These are phyloP conservation scores for Drosophila willistoni DNA, from an alignment of 1,140 invertebrate genomes.

Conservation along the genomic window DNA sequence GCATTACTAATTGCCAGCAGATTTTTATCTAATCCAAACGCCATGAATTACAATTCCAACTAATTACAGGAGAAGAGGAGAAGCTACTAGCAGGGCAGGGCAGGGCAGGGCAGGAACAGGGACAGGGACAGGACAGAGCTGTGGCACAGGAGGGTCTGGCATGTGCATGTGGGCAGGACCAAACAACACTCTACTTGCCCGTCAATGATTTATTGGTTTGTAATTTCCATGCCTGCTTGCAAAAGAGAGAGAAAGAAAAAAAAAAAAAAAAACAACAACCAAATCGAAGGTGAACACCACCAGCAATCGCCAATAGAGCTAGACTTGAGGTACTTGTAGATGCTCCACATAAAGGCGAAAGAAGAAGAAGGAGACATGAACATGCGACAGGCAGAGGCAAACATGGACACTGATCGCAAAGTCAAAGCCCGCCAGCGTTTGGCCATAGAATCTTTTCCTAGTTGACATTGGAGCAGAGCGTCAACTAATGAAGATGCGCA, in stretches of 20 bases:
- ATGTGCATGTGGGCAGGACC: slow-evolving; percentile 39
- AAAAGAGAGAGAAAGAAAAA: too few relatives aligned
- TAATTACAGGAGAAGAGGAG: slow-evolving; percentile 65
- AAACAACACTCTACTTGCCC: slow-evolving; percentile 24
- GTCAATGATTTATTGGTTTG: slow-evolving; percentile 79
- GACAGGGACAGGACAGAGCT: slow-evolving; percentile 26
- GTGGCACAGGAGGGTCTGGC: slow-evolving; percentile 28
- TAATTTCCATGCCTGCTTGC: slow-evolving; percentile 74
- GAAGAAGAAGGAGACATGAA: slow-evolving; percentile 44
- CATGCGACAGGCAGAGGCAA: slow-evolving; percentile 76
- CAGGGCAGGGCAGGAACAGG: neutral
- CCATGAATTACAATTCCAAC: slow-evolving; percentile 80
- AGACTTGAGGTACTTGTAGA: slow-evolving; percentile 17
- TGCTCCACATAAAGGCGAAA: slow-evolving; percentile 31
- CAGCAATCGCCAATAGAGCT: slow-evolving; percentile 2
- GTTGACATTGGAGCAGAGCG: slow-evolving; percentile 72
- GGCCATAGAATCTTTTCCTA: slow-evolving; percentile 38
- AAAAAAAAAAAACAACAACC: neutral
- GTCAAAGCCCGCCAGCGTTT: slow-evolving; percentile 52
- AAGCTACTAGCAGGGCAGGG: neutral
- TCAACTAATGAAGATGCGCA: slow-evolving; percentile 79
- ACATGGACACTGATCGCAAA: slow-evolving; percentile 69
- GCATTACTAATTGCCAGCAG: slow-evolving; percentile 78
- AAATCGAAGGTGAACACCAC: neutral
- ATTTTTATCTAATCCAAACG: slow-evolving; percentile 77